Conservation (phyloP, 2,797 vertebrate genomes). For the Coendou prehensilis region DNA sequence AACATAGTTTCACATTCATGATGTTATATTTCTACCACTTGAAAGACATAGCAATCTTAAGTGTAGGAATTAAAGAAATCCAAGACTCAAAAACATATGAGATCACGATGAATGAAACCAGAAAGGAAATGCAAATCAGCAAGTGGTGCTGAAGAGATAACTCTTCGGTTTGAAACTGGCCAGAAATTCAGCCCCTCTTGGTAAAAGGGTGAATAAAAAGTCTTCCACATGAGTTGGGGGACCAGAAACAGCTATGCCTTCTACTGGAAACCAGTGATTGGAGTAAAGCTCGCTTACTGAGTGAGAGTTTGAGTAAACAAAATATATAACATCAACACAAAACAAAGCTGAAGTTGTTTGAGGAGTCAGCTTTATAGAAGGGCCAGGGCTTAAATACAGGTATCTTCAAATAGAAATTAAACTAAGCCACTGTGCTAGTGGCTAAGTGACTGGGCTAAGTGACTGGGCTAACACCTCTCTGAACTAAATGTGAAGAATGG, state of each 20-base stretch:
- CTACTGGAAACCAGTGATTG: neutral
- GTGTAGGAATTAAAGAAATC: neutral
- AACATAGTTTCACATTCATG: neutral
- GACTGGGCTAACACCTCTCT: neutral
- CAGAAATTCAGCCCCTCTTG: neutral
- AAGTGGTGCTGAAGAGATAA: neutral
- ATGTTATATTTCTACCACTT: neutral
- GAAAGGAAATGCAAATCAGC: neutral
- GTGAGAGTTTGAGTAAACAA: neutral
- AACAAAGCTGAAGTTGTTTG: neutral
- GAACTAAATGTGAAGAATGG: accelerated
- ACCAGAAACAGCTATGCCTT: neutral
- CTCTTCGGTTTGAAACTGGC: neutral
- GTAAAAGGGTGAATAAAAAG: neutral
- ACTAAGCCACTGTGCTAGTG: neutral
- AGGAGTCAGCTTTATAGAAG: neutral
- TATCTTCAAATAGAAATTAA: conserved; percentile 2
- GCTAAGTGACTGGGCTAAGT: too few relatives aligned
- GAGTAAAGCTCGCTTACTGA: neutral
- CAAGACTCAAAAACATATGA: neutral
- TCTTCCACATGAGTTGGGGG: neutral
- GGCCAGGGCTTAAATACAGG: neutral
- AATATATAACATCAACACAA: neutral
- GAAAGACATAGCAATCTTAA: neutral
- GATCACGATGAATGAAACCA: neutral